Percentiles rank a stretch among this genome's conserved stretches.
Evolutionary conservation across 2,113 vertebrate genomes (phyloP).

Genomic region (Ursus arctos): DNA sequence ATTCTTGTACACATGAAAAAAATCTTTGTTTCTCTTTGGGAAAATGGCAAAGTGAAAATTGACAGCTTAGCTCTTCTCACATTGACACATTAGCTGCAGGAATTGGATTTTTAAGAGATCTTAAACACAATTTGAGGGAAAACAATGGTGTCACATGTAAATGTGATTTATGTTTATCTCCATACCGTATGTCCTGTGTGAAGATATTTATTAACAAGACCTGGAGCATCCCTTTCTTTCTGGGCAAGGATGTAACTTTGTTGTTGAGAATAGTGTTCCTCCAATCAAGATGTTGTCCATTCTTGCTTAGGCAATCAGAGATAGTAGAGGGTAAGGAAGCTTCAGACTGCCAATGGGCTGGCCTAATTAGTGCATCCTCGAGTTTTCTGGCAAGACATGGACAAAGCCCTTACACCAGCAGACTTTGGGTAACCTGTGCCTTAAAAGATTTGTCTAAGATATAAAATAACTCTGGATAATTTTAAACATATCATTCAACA

Average conservation of each 20-base stretch:
- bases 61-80: background rate
- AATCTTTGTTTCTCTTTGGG: conserved; percentile 57
- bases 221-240: background rate
- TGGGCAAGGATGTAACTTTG: background rate
- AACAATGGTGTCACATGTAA: background rate
- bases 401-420: background rate
- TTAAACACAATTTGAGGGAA: background rate
- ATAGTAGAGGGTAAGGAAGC: background rate
- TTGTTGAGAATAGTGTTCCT: background rate
- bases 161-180: background rate
- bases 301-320: background rate
- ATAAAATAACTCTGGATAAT: conserved; percentile 42
- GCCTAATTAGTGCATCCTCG: background rate
- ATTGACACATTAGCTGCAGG: conserved; percentile 7
- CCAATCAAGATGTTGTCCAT: background rate
- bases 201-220: background rate
- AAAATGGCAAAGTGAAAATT: conserved; percentile 57
- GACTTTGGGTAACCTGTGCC: background rate
- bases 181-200: background rate
- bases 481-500: conserved; percentile 1
- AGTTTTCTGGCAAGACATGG: background rate
- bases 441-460: conserved; percentile 15
- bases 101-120: conserved; percentile 23
- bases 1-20: conserved; percentile 60
- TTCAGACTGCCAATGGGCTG: background rate